Percentiles rank a stretch among this genome's conserved stretches.
phyloP scores from a whole-genome alignment of 92 coral and sea anemone species.

The Blastomussa wellsi region DNA sequence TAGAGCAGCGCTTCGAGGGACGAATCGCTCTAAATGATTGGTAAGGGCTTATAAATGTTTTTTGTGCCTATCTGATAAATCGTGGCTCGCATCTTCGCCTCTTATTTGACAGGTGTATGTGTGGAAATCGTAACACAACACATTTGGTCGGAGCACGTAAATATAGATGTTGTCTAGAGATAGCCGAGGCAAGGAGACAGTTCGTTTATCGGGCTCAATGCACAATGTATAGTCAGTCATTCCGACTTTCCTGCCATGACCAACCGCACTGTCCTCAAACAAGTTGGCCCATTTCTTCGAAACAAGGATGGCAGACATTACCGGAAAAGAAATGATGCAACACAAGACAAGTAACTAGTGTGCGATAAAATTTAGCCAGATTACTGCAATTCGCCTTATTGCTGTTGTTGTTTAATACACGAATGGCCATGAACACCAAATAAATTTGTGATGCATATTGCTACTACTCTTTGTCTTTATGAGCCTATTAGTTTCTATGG shows the following conservation, averaged over 20 bases:
- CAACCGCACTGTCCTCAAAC: slow-evolving; percentile 26
- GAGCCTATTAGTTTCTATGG: background rate
- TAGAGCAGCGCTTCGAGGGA: slow-evolving; percentile 39
- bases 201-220: slow-evolving; percentile 35
- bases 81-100: too few species aligned
- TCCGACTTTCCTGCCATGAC: slow-evolving; percentile 38
- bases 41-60: slow-evolving; percentile 21
- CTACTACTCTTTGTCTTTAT: background rate
- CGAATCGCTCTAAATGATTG: slow-evolving; percentile 21
- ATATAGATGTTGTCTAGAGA: too few species aligned
- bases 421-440: background rate
- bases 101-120: too few species aligned
- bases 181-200: too few species aligned
- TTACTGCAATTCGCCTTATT: background rate
- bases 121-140: too few species aligned
- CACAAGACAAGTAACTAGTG: background rate
- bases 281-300: slow-evolving; percentile 30
- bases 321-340: slow-evolving; percentile 14
- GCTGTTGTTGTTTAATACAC: slow-evolving; percentile 13
- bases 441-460: background rate
- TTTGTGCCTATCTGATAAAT: too few species aligned
- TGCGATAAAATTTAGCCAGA: background rate
- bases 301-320: slow-evolving; percentile 28
- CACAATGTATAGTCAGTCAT: slow-evolving; percentile 38
- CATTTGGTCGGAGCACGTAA: too few species aligned